Evolutionary conservation across 1,140 invertebrate genomes (phyloP), one percentile per base, ranked within the genome.

Genomic region (Glossosoma conforme): DNA sequence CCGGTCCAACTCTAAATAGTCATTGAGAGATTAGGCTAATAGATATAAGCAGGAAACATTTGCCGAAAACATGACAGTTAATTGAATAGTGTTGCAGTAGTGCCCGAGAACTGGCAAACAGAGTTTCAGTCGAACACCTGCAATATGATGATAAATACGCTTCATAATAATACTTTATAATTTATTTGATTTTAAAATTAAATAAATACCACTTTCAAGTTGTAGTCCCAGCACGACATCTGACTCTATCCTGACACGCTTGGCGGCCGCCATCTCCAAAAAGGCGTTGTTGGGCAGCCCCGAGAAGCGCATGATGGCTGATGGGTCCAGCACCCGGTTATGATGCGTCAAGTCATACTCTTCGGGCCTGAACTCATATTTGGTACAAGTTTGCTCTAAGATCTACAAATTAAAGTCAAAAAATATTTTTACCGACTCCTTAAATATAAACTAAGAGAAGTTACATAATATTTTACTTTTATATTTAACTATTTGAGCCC

Each of bases 221-320:
- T 84, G 82, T 19, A 87, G 58, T 17, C 77, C 79, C 30, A 87
- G 67, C 11, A 68, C 74, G 2, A 86, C 77, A 45, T 75, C 67
- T 13, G 73, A 67, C 33, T 79, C 72, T 10, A 54, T 55, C 45
- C 81, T 67, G 28, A 63, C 59, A 52, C 71, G 79, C 30, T 66
- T 62, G 41, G 77, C 71, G 37, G 75, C 69, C 17, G 75, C 63
- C 63, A 86, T 72, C 67, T 87, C 84, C 21, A 87, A 59, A 48
- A 77, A 76, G 21, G 80, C 83, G 70, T 86, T 86, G 61, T 86
- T 86, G 14, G 83, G 75, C 18, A 86, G 62, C 20, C 79, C 81
- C 18, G 82, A 76, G 67, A 83, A 86, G n/a, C 80, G 69, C 28
- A 86, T 67, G 25, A 75, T 77, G 13, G 75, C 60, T 38, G 76